Base-by-base conservation (phyloP, 2,797 vertebrate species). In the Mus caroli region DNA sequence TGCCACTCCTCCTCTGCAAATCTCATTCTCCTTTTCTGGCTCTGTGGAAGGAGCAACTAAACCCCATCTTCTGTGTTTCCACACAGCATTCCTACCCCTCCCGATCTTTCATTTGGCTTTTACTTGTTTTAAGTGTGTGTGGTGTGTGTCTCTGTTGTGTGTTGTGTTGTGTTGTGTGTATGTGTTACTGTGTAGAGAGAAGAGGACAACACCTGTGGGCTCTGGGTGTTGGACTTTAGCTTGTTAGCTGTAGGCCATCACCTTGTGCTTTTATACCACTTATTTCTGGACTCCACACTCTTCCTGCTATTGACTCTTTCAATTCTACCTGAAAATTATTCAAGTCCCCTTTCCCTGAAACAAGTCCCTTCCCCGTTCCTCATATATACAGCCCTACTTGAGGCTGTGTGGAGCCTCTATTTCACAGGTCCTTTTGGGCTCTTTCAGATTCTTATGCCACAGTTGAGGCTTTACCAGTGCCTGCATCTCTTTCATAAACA, bases 291-390 rank as follows among this genome's bases (percentile, higher is more conserved):
- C 60, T 78, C 43, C 15, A 34, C 26, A 50, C 40, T 60, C 78
- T 52, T 11, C 24, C 75, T 26, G 86, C 22, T 17, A 37, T 34
- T 88, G 87, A 40, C 3, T 92, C 11, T 17, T 93, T 77, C 54
- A 31, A 43, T 69, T 97, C 19, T 69, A 19, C 12, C 26, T 75
- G n/a, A 75, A 88, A 88, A 88, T 50, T 40, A 60, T 84, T 91
- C 6, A 85, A 37, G 31, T 71, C n/a, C 13, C 19, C 24, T 31
- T 67, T 90, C 37, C 19, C 50, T 86, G 60, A 92, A 86, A 82
- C 40, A 37, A 11, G 20, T 71, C 4, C 7, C 40, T 92, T 86
- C 83, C 7, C 22, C 12, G n/a, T 14, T 19, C 56, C 37, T 19
- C 20, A 26, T 84, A 20, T 15, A 43, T 46, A 46, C 15, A 13